A percentile compares a stretch with the other conserved stretches of the same genome.
Conservation (phyloP, 1,140 invertebrate genomes). For the Palaemon carinicauda region DNA sequence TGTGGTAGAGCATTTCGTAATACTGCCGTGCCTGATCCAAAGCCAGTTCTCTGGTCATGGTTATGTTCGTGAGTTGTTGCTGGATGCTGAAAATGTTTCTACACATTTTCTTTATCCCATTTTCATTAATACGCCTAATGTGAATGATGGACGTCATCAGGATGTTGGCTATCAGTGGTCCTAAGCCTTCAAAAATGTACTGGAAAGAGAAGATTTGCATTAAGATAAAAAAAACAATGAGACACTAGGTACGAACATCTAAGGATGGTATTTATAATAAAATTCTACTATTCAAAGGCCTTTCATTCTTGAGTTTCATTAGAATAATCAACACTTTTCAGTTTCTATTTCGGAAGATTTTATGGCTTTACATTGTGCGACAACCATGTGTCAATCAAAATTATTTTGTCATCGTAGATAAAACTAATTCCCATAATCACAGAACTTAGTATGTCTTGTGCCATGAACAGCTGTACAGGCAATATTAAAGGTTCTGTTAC, state of each 20-base stretch:
- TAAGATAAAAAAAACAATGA: neutral
- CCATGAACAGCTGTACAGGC: too few relatives aligned
- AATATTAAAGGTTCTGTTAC: too few relatives aligned
- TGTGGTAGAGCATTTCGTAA: constrained; percentile 85
- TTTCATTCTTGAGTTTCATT: too few relatives aligned
- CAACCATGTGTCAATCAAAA: too few relatives aligned
- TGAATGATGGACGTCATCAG: constrained; percentile 83
- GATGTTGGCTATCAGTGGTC: constrained; percentile 84
- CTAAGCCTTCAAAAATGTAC: constrained; percentile 95
- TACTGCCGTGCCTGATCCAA: constrained; percentile 89
- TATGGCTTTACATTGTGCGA: too few relatives aligned
- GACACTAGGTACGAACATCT: neutral
- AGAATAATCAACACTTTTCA: too few relatives aligned
- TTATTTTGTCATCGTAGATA: too few relatives aligned
- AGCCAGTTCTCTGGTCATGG: constrained; percentile 81
- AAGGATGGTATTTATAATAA: neutral
- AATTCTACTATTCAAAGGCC: too few relatives aligned
- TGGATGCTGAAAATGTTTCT: constrained; percentile 86
- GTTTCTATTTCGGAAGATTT: too few relatives aligned
- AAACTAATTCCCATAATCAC: too few relatives aligned
- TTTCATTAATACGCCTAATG: constrained; percentile 81
- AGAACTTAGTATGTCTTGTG: too few relatives aligned
- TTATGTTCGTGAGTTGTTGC: constrained; percentile 85
- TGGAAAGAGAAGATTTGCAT: constrained; percentile 65
- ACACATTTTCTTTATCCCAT: constrained; percentile 83